Conservation (phyloP, 1,140 invertebrate species). For the Diabrotica undecimpunctata region DNA sequence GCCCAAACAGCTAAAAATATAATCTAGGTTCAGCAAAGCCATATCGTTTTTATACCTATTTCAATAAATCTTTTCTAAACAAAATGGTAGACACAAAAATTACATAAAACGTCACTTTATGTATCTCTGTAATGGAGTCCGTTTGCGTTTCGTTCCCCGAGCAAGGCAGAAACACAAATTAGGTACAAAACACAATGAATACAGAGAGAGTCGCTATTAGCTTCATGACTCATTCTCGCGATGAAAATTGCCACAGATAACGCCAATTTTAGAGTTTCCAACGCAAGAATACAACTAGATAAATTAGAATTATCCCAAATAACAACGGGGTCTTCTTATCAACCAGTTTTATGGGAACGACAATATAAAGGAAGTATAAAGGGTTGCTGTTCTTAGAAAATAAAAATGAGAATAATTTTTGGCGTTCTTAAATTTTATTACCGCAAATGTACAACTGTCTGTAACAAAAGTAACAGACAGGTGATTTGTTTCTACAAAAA, state of each 20-base stretch:
- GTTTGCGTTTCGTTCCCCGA: neutral
- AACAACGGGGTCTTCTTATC: constrained; percentile 9
- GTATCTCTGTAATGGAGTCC: neutral
- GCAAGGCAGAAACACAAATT: neutral
- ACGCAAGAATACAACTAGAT: constrained; percentile 5
- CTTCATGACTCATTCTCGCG: constrained; percentile 15
- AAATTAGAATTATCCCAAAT: constrained; percentile 7
- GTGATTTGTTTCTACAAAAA: too few relatives aligned
- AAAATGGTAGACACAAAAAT: too few relatives aligned
- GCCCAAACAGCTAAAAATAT: too few relatives aligned
- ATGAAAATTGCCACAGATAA: constrained; percentile 13
- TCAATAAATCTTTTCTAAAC: too few relatives aligned
- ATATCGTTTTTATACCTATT: too few relatives aligned
- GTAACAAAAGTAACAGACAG: too few relatives aligned
- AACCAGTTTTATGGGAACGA: constrained; percentile 6
- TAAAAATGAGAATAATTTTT: neutral
- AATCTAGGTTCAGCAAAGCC: too few relatives aligned
- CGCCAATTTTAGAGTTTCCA: constrained; percentile 2
- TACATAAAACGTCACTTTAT: too few relatives aligned
- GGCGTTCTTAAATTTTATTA: too few relatives aligned
- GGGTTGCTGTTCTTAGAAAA: neutral
- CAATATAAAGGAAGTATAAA: constrained; percentile 3
- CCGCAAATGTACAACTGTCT: too few relatives aligned
- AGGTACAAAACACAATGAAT: constrained; percentile 8
- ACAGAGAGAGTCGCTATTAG: constrained; percentile 4